Evolutionary conservation across 2,797 vertebrate genomes (phyloP).

Genomic region (Bradypus variegatus): DNA sequence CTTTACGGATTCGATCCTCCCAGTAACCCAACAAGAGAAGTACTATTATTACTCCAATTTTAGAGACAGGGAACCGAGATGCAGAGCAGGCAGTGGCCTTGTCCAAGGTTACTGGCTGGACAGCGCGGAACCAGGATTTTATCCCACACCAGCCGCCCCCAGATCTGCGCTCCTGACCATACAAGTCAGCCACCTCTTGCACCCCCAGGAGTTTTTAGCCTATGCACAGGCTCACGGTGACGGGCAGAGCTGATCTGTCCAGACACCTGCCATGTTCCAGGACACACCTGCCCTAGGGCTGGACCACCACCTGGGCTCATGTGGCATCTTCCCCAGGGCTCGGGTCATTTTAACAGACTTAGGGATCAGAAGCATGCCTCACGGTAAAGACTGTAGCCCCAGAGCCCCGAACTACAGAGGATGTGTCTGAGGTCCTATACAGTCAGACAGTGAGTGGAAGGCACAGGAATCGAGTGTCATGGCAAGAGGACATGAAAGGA

Average conservation of each 20-base stretch:
- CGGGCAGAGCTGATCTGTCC: not conserved
- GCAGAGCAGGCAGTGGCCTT: not conserved
- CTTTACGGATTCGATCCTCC: not conserved
- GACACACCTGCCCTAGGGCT: not conserved
- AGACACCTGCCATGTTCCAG: not conserved
- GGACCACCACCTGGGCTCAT: not conserved
- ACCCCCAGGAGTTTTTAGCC: not conserved
- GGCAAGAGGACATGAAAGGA: not conserved
- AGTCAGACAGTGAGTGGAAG: not conserved
- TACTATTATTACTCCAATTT: not conserved
- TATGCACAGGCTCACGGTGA: rapidly evolving
- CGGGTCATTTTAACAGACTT: not conserved
- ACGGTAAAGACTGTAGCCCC: not conserved
- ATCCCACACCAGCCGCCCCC: not conserved
- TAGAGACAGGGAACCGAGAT: not conserved
- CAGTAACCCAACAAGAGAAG: rapidly evolving
- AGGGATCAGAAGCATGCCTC: not conserved
- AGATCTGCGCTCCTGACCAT: not conserved
- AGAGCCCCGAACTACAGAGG: not conserved
- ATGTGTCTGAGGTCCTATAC: not conserved
- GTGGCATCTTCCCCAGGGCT: not conserved
- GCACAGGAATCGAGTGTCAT: no score
- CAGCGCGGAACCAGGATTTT: not conserved
- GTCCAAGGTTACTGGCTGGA: not conserved
- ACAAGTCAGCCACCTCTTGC: rapidly evolving